A percentile compares a stretch with the other conserved stretches of the same genome.
These are phyloP conservation scores for Drepana arcuata DNA, from an alignment of 1,140 invertebrate species.

Conservation along the genomic window DNA sequence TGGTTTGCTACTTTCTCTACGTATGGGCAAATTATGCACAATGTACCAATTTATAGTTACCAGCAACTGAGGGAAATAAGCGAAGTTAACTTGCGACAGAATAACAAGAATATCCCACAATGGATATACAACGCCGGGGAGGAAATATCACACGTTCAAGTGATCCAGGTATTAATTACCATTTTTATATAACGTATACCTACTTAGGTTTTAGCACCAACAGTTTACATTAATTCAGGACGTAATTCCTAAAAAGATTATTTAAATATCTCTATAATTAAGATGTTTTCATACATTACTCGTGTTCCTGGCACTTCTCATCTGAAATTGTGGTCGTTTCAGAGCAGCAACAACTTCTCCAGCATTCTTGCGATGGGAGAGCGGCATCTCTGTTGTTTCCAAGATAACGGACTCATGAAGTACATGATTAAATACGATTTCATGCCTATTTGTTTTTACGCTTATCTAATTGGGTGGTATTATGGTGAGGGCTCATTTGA, in stretches of 20 bases:
- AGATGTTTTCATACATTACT: too few relatives aligned
- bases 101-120: slow-evolving; percentile 76
- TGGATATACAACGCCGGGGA: slow-evolving; percentile 88
- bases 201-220: too few relatives aligned
- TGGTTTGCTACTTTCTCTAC: too few relatives aligned
- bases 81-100: slow-evolving; percentile 60
- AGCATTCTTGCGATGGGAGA: slow-evolving; percentile 82
- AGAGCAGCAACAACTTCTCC: slow-evolving; percentile 63
- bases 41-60: slow-evolving; percentile 78
- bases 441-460: slow-evolving; percentile 80
- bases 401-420: slow-evolving; percentile 81
- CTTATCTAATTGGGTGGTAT: slow-evolving; percentile 80
- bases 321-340: too few relatives aligned
- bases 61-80: slow-evolving; percentile 74
- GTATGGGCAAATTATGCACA: too few relatives aligned
- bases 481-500: slow-evolving; percentile 39
- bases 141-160: slow-evolving; percentile 77
- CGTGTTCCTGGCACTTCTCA: too few relatives aligned
- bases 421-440: slow-evolving; percentile 88
- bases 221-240: too few relatives aligned
- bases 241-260: too few relatives aligned
- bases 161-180: slow-evolving; percentile 73
- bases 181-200: too few relatives aligned
- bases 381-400: slow-evolving; percentile 82
- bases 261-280: too few relatives aligned